Evolutionary conservation across 2,888 invertebrate species (phyloP).

Genomic region (Argyra leucocephala): DNA sequence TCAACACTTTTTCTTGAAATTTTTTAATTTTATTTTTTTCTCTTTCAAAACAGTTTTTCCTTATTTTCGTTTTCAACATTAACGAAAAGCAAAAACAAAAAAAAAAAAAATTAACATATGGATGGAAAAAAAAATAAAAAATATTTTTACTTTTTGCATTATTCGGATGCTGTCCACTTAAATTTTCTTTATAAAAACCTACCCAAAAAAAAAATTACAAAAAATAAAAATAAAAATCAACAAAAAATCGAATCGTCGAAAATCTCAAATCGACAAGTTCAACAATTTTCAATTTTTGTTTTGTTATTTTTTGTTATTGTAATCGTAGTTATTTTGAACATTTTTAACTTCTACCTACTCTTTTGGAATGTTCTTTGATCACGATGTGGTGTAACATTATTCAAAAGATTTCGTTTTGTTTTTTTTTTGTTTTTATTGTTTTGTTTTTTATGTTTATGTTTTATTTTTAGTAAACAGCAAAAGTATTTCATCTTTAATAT

Average conservation of each 20-base stretch:
- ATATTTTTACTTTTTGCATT: neutral
- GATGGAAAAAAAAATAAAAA: too few relatives aligned
- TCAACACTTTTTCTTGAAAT: too few relatives aligned
- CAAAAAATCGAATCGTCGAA: neutral
- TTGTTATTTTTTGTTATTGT: neutral
- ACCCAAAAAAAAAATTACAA: neutral
- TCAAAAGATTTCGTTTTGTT: neutral
- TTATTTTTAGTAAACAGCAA: neutral
- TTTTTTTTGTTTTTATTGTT: neutral
- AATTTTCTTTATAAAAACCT: neutral
- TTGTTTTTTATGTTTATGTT: too few relatives aligned
- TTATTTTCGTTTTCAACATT: too few relatives aligned
- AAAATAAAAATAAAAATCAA: neutral
- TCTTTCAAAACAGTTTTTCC: too few relatives aligned
- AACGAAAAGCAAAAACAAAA: too few relatives aligned
- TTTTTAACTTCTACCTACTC: neutral
- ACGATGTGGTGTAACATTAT: neutral
- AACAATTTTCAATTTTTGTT: neutral
- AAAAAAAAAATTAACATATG: too few relatives aligned
- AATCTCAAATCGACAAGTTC: conserved; percentile 4
- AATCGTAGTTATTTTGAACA: neutral
- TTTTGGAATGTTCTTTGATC: neutral
- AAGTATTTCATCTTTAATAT: neutral
- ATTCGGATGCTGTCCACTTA: too few relatives aligned
- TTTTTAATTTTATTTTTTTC: too few relatives aligned